phyloP scores from a whole-genome alignment of 1,140 invertebrate species.

The Magallana ariakensis region DNA sequence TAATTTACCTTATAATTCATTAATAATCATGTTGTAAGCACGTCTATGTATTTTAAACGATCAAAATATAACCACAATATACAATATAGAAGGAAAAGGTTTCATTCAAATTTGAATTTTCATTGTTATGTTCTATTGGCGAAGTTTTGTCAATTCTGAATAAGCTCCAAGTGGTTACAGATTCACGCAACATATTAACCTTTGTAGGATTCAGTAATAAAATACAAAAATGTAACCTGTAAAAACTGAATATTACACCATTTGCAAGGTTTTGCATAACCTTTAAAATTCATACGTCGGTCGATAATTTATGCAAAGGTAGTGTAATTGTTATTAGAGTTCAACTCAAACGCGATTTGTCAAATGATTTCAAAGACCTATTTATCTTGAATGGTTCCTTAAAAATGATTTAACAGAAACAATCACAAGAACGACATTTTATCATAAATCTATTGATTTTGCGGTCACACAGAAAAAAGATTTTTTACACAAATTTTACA shows the following conservation, averaged over 20 bases:
- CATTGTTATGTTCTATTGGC: neutral
- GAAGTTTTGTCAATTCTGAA: no score
- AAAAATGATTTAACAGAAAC: neutral
- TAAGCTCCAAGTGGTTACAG: no score
- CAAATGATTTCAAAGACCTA: slow-evolving; percentile 4
- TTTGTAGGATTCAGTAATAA: no score
- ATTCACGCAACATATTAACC: no score
- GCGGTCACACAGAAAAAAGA: neutral
- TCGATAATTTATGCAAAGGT: no score
- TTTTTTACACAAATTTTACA: neutral
- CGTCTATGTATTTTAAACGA: no score
- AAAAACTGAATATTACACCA: no score
- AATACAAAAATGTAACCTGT: no score
- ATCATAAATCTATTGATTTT: slow-evolving; percentile 12
- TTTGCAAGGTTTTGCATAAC: no score
- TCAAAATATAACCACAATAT: neutral
- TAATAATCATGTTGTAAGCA: no score
- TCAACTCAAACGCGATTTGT: neutral
- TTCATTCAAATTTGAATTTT: neutral
- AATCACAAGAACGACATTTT: neutral
- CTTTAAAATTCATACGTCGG: no score
- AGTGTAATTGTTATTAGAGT: neutral
- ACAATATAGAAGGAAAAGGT: neutral
- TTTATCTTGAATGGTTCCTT: neutral
- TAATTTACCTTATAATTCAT: no score